These are phyloP conservation scores for Aromia moschata DNA, from an alignment of 2,888 invertebrate species.

Conservation along the genomic window DNA sequence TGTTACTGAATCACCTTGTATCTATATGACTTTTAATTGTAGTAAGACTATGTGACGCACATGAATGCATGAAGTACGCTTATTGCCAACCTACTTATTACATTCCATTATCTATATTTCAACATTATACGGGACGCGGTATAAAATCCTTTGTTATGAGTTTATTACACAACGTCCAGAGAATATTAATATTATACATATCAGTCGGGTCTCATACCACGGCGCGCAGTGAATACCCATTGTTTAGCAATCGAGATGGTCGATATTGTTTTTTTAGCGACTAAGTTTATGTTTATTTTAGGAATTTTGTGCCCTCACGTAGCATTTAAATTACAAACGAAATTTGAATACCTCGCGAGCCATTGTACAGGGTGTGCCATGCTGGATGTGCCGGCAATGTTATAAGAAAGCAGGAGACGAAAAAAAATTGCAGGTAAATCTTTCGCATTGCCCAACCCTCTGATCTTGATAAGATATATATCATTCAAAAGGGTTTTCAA, in stretches of 20 bases:
- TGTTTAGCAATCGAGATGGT: conserved; percentile 2
- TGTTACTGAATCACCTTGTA: too few species aligned
- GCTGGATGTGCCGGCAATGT: too few species aligned
- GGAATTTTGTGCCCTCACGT: conserved; percentile 17
- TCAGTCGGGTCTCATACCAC: conserved; percentile 13
- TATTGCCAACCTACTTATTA: conserved; percentile 20
- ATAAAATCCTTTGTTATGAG: conserved; percentile 19
- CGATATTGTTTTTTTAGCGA: not conserved
- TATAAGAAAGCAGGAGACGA: too few species aligned
- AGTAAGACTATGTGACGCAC: conserved; percentile 10
- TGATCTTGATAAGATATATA: too few species aligned
- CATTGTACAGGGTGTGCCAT: too few species aligned
- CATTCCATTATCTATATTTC: conserved; percentile 22
- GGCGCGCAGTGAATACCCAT: not conserved
- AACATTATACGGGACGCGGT: conserved; percentile 9
- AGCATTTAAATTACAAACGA: conserved; percentile 6
- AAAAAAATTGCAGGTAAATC: too few species aligned
- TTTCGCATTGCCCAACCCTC: too few species aligned
- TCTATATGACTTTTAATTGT: too few species aligned
- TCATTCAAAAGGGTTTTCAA: too few species aligned
- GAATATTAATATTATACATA: conserved; percentile 16
- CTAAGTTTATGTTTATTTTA: not conserved
- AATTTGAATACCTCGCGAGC: conserved; percentile 4
- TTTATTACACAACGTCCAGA: conserved; percentile 19
- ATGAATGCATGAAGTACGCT: conserved; percentile 2